Conservation (phyloP, 2,113 vertebrate genomes). For the Bubo bubo region DNA sequence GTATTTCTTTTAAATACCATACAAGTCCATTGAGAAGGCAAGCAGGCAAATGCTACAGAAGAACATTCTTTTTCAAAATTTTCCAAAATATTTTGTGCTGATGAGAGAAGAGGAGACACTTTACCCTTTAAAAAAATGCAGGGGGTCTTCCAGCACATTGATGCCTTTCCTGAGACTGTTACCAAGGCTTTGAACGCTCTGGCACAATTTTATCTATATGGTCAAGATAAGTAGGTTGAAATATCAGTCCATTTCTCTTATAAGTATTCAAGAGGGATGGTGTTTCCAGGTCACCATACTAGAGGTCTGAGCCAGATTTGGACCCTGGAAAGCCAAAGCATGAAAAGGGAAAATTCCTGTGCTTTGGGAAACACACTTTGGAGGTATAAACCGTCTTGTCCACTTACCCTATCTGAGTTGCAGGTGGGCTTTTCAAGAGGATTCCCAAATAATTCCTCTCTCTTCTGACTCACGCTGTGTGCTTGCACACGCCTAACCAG, state of each 20-base stretch:
- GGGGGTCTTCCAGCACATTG: background rate
- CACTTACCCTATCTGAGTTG: background rate
- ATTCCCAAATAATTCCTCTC: background rate
- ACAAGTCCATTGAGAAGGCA: background rate
- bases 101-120: background rate
- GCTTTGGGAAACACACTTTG: background rate
- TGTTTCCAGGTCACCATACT: background rate
- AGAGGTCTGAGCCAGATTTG: background rate
- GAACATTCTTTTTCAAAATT: background rate
- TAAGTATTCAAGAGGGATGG: background rate
- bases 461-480: background rate
- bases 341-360: background rate
- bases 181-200: background rate
- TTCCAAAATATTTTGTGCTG: background rate
- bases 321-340: background rate
- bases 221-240: background rate
- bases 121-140: background rate
- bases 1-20: background rate
- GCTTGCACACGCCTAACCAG: background rate
- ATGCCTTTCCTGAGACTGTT: background rate
- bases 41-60: background rate
- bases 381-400: background rate
- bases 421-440: background rate
- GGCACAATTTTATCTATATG: fast-evolving
- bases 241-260: background rate